Base-by-base conservation (phyloP, 2,797 vertebrate species). In the Luscinia luscinia region DNA sequence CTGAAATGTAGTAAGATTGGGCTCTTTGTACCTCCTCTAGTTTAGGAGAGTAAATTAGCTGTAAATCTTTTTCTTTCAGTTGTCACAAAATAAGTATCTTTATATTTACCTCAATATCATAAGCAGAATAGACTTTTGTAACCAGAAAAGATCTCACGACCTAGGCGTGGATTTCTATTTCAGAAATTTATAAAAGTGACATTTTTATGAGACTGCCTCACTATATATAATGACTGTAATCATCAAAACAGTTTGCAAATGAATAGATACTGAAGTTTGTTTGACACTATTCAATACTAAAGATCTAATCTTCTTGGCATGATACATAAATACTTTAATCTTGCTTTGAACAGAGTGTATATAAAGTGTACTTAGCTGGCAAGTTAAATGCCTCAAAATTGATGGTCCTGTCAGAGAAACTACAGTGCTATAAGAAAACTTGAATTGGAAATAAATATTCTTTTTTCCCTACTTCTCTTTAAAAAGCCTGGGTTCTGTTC, bases 291-390 rank as follows among this genome's bases (percentile, higher is more conserved):
- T 94, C 76, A 81, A 14, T 94, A 95, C 70, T 84, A 93, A 89
- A 86, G 73, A 69, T 92, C 87, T 92, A 84, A 91, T 96, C 87
- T 92, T 95, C 92, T 94, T 92, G 89, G 80, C 86, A 46, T 68
- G 85, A 67, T 86, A 69, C 73, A 79, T 93, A 96, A 94, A 95
- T 96, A 91, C 87, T 96, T 94, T 61, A 93, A 88, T 95, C 87
- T 95, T 87, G 41, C 52, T 94, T 92, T 94, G 63, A 91, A 74
- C 34, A 67, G 80, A 59, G 38, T 1, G 1, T 46, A 63, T 63
- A 48, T 90, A 87, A 95, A 93, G 89, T 90, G 86, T 43, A 90
- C 48, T 92, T 40, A 52, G 19, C 83, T 2, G 10, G 72, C 68
- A 89, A 66, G 66, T 86, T 89, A 86, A 93, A 92, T 73, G 59